Evolutionary conservation across 2,797 vertebrate genomes (phyloP), one percentile per base, ranked within the genome.

Genomic region (Zalophus californianus): DNA sequence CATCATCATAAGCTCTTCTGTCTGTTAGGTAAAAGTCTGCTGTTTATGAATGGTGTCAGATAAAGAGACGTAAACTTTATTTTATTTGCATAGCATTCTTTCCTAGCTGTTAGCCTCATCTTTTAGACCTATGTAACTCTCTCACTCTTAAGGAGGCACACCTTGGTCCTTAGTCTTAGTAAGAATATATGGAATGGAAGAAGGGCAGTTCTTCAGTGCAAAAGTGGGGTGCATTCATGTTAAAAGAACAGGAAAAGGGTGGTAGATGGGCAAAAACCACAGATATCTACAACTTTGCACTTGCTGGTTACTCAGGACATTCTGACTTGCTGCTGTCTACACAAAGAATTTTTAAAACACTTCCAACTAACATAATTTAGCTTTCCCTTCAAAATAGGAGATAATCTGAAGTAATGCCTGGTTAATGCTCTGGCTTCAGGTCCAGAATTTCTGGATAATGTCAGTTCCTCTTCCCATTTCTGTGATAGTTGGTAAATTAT

Each of bases 341-440:
- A 70, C 16, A 44, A 5, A 62, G 14, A 66, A 70, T 86, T 95
- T 94, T 85, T 10, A 68, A 88, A 97, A 93, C 58, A 79, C 44
- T 98, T 94, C 25, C 29, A 72, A 9, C 38, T 90, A 78, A 91
- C 32, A 38, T 89, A 90, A 84, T 92, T 89, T 73, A 93, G 48
- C 32, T 85, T 2, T 70, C 1, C 44, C 72, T 89, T 86, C 13
- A 77, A n/a, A 92, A 92, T 90, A 29, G n/a, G 60, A 73, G 48
- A 9, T 58, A 75, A 77, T 86, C 72, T 60, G 29, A 80, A 83
- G 58, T 94, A 96, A 64, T 90, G 48, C 44, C 78, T 58, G 6
- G 10, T 86, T 91, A 92, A 68, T 88, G 14, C 35, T 91, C 35
- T 77, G 91, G 14, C 11, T 82, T 91, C 68, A 91, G 48, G 56